A percentile compares a stretch with the other conserved stretches of the same genome.
Evolutionary conservation across 92 coral and sea anemone species (phyloP).

Genomic region (Zoanthus gigantus): DNA sequence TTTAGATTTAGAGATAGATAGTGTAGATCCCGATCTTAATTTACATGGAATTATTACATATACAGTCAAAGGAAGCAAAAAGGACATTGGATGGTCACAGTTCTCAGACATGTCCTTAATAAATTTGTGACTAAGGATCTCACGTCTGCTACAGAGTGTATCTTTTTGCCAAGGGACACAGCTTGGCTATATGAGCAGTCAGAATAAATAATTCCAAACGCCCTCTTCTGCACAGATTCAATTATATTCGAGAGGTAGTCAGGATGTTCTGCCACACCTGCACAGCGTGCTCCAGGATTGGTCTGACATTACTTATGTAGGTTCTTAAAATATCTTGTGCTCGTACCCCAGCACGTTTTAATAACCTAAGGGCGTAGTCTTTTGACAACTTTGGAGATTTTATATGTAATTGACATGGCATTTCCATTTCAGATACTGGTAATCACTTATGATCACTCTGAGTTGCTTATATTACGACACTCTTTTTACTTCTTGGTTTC

Average conservation of each 20-base stretch:
- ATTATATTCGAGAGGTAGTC: slow-evolving; percentile 47
- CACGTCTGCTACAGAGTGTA: slow-evolving; percentile 18
- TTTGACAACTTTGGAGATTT: neutral
- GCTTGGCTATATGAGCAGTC: slow-evolving; percentile 41
- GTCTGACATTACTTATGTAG: slow-evolving; percentile 1
- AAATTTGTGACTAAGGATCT: neutral
- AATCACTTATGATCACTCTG: neutral
- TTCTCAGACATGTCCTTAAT: neutral
- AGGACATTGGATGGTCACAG: slow-evolving; percentile 38
- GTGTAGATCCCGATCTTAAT: slow-evolving; percentile 39
- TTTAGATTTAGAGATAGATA: slow-evolving; percentile 9
- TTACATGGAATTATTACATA: slow-evolving; percentile 22
- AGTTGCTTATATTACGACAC: neutral
- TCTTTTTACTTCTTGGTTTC: neutral
- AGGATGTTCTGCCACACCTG: slow-evolving; percentile 61
- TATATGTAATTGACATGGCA: neutral
- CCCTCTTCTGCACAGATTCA: slow-evolving; percentile 54
- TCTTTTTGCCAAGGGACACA: slow-evolving; percentile 6
- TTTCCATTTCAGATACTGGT: neutral
- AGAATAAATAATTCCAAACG: slow-evolving; percentile 43
- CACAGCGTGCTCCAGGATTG: slow-evolving; percentile 50
- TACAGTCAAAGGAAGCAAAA: slow-evolving; percentile 16
- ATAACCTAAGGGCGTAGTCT: no score
- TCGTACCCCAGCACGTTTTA: no score
- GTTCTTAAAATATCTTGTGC: no score